A percentile compares a stretch with the other conserved stretches of the same genome.
Evolutionary conservation across 2,113 vertebrate species (phyloP).

Genomic region (Xenopus borealis): DNA sequence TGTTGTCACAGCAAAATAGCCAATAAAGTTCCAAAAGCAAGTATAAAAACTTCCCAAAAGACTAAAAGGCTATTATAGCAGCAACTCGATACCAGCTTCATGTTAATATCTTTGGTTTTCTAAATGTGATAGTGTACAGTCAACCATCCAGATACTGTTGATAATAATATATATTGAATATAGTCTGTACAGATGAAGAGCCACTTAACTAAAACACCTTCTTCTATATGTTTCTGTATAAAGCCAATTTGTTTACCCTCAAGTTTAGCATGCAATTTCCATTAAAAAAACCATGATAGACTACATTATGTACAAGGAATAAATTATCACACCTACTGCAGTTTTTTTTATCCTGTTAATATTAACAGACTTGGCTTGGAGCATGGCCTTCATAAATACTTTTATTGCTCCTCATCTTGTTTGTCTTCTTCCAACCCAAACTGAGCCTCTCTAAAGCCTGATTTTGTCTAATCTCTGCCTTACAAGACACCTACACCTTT

Average conservation of each 20-base stretch:
- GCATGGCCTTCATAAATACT: slow-evolving; percentile 6
- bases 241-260: neutral
- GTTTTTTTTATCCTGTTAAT: neutral
- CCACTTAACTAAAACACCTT: neutral
- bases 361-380: slow-evolving; percentile 10
- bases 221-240: neutral
- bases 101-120: too few relatives aligned
- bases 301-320: slow-evolving; percentile 1
- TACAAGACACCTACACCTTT: slow-evolving; percentile 17
- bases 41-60: too few relatives aligned
- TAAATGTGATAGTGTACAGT: too few relatives aligned
- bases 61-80: too few relatives aligned
- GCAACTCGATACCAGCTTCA: too few relatives aligned
- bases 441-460: neutral
- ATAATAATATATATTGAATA: too few relatives aligned
- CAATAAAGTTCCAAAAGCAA: too few relatives aligned
- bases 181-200: neutral
- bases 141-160: too few relatives aligned
- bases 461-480: slow-evolving; percentile 18
- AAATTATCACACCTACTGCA: neutral
- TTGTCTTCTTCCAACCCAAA: slow-evolving; percentile 1
- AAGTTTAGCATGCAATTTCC: neutral
- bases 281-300: neutral
- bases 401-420: slow-evolving; percentile 16
- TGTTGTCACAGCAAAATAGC: too few relatives aligned